These are phyloP conservation scores for Tiaroga cobitis DNA, from an alignment of 2,797 vertebrate species.

Conservation along the genomic window DNA sequence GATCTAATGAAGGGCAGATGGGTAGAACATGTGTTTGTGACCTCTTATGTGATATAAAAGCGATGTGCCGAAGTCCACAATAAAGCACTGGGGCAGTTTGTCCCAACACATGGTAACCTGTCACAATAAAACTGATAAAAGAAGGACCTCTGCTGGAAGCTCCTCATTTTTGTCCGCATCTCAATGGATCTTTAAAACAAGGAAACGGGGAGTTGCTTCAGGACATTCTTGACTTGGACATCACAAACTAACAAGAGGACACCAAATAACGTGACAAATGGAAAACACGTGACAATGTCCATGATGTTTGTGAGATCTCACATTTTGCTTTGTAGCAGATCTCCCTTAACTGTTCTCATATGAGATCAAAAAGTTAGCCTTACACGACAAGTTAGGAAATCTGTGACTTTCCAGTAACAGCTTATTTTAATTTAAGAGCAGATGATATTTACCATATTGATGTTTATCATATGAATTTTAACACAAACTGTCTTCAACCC, in stretches of 20 bases:
- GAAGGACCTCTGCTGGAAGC: slow-evolving; percentile 65
- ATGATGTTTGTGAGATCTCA: slow-evolving; percentile 31
- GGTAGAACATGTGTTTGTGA: slow-evolving; percentile 22
- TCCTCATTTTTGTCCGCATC: slow-evolving; percentile 18
- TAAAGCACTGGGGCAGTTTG: slow-evolving; percentile 9
- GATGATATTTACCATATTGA: slow-evolving; percentile 57
- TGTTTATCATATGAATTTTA: slow-evolving; percentile 47
- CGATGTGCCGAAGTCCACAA: background rate
- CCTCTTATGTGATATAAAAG: background rate
- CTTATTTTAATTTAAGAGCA: slow-evolving; percentile 52
- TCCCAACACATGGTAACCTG: slow-evolving; percentile 33
- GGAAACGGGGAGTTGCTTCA: slow-evolving; percentile 7
- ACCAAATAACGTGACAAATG: slow-evolving; percentile 34
- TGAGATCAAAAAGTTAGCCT: slow-evolving; percentile 49
- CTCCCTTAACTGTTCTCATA: slow-evolving; percentile 16
- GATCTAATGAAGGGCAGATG: slow-evolving; percentile 16
- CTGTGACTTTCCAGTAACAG: slow-evolving; percentile 52
- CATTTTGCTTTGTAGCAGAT: slow-evolving; percentile 21
- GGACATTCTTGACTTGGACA: slow-evolving; percentile 4
- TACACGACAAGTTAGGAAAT: slow-evolving; percentile 47
- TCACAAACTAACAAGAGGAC: background rate
- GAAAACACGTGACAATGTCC: slow-evolving; percentile 45
- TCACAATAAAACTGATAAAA: slow-evolving; percentile 63
- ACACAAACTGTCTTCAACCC: slow-evolving; percentile 41
- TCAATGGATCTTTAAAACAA: background rate